phyloP scores from a whole-genome alignment of 1,140 invertebrate species.

The Sycophaga agraensis region DNA sequence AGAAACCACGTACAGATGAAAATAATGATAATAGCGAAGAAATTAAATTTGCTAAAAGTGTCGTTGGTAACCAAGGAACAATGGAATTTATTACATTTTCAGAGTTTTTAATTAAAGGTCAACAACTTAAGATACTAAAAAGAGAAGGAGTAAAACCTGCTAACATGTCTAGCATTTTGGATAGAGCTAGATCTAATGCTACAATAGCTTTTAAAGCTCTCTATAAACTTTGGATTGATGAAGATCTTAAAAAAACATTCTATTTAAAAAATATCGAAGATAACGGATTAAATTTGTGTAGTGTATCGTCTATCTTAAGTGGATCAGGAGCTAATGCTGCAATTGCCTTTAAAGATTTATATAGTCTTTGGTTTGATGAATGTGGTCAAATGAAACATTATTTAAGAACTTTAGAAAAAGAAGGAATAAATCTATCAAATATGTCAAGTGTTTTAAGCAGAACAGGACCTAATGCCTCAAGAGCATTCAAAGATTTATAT shows the following conservation, averaged over 20 bases:
- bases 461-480: slow-evolving; percentile 23
- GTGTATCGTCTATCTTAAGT: not conserved
- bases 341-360: slow-evolving; percentile 26
- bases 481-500: slow-evolving; percentile 18
- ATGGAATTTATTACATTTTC: too few relatives aligned
- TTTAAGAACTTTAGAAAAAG: slow-evolving; percentile 1
- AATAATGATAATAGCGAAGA: too few relatives aligned
- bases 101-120: too few relatives aligned
- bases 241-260: slow-evolving; percentile 31
- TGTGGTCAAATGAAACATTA: not conserved
- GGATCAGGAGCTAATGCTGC: slow-evolving; percentile 33
- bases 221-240: slow-evolving; percentile 34
- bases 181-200: slow-evolving; percentile 32
- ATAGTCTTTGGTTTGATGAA: not conserved
- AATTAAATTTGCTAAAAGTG: too few relatives aligned
- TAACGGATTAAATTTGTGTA: slow-evolving; percentile 6
- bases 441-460: slow-evolving; percentile 5
- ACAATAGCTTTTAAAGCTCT: slow-evolving; percentile 30
- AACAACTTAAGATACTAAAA: not conserved
- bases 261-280: slow-evolving; percentile 35
- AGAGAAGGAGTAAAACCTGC: not conserved
- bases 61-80: too few relatives aligned
- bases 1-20: too few relatives aligned
- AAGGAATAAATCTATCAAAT: not conserved
- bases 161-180: not conserved